Conservation (phyloP, 2,113 vertebrate species). For the Plotosus lineatus region DNA sequence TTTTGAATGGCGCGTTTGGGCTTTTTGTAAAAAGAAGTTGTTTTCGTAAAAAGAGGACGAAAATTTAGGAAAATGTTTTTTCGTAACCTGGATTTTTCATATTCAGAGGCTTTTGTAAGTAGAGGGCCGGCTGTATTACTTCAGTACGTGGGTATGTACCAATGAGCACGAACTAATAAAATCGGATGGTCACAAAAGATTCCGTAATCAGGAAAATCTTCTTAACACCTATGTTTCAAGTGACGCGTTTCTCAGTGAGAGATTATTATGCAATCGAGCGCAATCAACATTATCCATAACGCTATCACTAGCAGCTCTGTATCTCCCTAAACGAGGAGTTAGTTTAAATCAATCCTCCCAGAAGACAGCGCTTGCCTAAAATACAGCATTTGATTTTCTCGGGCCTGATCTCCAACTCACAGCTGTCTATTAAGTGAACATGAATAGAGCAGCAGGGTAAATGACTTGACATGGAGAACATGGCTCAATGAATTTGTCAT, state of each 20-base stretch:
- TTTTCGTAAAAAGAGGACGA: too few relatives aligned
- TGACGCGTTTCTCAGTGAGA: not conserved
- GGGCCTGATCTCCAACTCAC: conserved; percentile 35
- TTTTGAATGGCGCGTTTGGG: too few relatives aligned
- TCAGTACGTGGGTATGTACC: not conserved
- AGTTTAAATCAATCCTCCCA: conserved; percentile 27
- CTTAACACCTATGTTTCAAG: not conserved
- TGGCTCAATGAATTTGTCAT: conserved; percentile 49
- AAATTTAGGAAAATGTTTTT: too few relatives aligned
- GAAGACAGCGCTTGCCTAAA: conserved; percentile 23
- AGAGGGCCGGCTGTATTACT: too few relatives aligned
- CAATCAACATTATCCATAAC: not conserved
- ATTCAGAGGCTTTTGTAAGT: too few relatives aligned
- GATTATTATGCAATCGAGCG: conserved; percentile 19
- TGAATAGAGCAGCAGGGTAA: conserved; percentile 41
- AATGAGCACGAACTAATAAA: not conserved
- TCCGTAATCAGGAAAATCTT: conserved; percentile 5
- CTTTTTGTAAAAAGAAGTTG: too few relatives aligned
- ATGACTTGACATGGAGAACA: conserved; percentile 38
- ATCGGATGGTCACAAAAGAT: not conserved
- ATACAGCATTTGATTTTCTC: conserved; percentile 20
- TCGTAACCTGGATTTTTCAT: too few relatives aligned
- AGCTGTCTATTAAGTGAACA: conserved; percentile 39
- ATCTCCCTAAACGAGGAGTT: conserved; percentile 17
- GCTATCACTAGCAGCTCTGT: not conserved